phyloP scores from a whole-genome alignment of 2,113 vertebrate genomes.

The Seriola dumerili region DNA sequence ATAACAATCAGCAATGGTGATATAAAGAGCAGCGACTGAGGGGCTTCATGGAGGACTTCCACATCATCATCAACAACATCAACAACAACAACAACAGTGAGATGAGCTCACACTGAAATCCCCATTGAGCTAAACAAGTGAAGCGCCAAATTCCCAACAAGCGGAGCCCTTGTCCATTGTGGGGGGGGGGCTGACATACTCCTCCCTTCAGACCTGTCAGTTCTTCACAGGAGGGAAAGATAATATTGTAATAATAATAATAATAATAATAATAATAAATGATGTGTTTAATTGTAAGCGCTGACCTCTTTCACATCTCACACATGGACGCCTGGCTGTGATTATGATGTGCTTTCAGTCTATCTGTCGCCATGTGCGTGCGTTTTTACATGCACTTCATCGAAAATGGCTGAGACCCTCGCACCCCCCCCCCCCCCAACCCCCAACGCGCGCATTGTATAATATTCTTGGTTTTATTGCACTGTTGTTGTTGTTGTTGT shows the following conservation, averaged over 20 bases:
- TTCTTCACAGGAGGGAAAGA: too few relatives aligned
- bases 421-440: background rate
- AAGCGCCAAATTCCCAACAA: constrained; percentile 73
- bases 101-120: constrained; percentile 3
- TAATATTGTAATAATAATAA: background rate
- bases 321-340: constrained; percentile 29
- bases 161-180: constrained; percentile 60
- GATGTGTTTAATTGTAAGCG: background rate
- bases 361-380: constrained; percentile 65
- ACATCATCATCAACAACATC: constrained; percentile 24
- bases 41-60: too few relatives aligned
- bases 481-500: background rate
- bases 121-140: constrained; percentile 62
- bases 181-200: background rate
- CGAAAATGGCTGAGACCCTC: constrained; percentile 38
- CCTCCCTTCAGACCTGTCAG: background rate
- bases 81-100: constrained; percentile 22
- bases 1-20: background rate
- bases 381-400: constrained; percentile 44
- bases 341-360: constrained; percentile 31
- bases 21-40: constrained; percentile 24
- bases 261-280: too few relatives aligned
- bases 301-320: constrained; percentile 58
- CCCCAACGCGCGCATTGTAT: constrained; percentile 29
- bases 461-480: constrained; percentile 6